A percentile compares a stretch with the other conserved stretches of the same genome.
Conservation (phyloP, 2,888 invertebrate genomes). For the Julus scandinavius region DNA sequence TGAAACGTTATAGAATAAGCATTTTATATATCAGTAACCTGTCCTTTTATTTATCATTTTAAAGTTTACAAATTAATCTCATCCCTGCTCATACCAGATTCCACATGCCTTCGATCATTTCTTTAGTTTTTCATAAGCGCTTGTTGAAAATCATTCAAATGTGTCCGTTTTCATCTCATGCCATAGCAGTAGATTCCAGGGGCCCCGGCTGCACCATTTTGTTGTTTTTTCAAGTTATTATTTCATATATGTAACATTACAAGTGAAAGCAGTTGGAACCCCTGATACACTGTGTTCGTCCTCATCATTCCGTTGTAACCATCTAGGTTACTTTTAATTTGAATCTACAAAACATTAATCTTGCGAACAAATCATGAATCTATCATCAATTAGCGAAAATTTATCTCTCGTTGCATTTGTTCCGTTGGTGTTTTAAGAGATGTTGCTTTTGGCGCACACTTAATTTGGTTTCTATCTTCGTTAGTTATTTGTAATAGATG, state of each 20-base stretch:
- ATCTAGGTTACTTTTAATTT: background rate
- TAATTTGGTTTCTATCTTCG: background rate
- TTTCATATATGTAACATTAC: background rate
- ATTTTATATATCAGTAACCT: constrained; percentile 5
- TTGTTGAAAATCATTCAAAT: constrained; percentile 7
- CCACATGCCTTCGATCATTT: background rate
- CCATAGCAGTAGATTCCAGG: background rate
- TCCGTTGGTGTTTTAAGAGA: background rate
- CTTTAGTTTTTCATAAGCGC: background rate
- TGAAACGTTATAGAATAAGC: constrained; percentile 5
- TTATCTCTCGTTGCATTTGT: background rate
- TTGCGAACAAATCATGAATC: constrained; percentile 31
- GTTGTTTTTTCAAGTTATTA: background rate
- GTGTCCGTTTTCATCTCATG: background rate
- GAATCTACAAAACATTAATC: background rate
- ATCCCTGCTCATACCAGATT: constrained; percentile 23
- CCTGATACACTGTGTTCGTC: background rate
- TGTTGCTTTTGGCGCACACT: constrained; percentile 15
- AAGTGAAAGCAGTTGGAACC: background rate
- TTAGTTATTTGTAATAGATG: background rate
- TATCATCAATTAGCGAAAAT: constrained; percentile 23
- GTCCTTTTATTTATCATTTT: background rate
- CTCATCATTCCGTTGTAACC: background rate
- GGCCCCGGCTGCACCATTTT: background rate
- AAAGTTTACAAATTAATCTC: background rate